phyloP scores from a whole-genome alignment of 1,140 invertebrate species.

The Drosophila yakuba region DNA sequence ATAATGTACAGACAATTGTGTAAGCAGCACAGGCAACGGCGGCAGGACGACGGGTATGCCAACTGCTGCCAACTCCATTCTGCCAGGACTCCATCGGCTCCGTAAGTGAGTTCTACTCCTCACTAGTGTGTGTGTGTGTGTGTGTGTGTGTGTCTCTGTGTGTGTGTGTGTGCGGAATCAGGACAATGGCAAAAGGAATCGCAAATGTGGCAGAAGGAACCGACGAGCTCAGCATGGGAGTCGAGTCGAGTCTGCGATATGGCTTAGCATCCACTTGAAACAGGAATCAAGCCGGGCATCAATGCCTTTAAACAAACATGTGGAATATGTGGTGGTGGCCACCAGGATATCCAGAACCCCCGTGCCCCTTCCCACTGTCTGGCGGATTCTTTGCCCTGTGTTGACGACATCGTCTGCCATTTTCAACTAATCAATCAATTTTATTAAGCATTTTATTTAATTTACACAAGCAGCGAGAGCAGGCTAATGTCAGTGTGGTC shows the following conservation, averaged over 20 bases:
- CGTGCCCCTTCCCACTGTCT: too few species aligned
- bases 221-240: constrained; percentile 6
- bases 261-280: constrained; percentile 46
- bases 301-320: constrained; percentile 44
- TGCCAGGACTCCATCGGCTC: constrained; percentile 14
- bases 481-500: neutral
- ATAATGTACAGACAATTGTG: constrained; percentile 76
- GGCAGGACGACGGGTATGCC: neutral
- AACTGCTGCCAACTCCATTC: neutral
- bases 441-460: constrained; percentile 67
- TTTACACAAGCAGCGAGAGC: constrained; percentile 26
- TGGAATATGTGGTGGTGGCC: constrained; percentile 32
- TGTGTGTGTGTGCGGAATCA: constrained; percentile 15
- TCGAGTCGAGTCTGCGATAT: constrained; percentile 13
- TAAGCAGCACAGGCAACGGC: constrained; percentile 27
- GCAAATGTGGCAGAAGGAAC: constrained; percentile 64
- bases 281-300: constrained; percentile 27
- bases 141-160: constrained; percentile 11
- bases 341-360: neutral
- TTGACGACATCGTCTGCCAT: constrained; percentile 19
- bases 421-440: constrained; percentile 73
- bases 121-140: constrained; percentile 2
- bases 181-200: constrained; percentile 66
- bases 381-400: neutral
- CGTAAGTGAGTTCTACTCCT: constrained; percentile 3